Evolutionary conservation across 2,113 vertebrate genomes (phyloP), one percentile per base, ranked within the genome.

Genomic region (Carassius auratus): DNA sequence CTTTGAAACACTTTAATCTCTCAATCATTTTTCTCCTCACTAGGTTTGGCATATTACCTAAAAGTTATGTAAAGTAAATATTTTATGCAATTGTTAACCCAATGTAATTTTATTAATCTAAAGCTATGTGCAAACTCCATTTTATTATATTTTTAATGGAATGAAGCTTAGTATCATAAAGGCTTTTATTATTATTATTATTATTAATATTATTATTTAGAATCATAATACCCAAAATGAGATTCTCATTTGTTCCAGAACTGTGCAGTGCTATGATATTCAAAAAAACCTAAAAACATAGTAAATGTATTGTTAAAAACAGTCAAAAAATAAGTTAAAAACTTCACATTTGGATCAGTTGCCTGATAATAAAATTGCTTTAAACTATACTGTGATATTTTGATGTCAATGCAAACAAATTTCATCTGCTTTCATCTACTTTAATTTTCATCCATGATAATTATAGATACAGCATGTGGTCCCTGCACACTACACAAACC

Each of bases 401-500:
- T 74, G 10, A 5, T 15, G 42, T 26, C 73, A 19, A 38, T 4
- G 23, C 13, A 4, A n/a, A 23, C 14, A 17, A 50, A 26, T 30
- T 5, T 75, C 9, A 48, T 15, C 4, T 4, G 13, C 36, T 1
- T 69, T 17, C 23, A 19, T 33, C 55, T 30, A 55, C 14, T 33
- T 19, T 30, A 30, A 30, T 52, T 55, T 33, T 3, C 0, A 17
- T 52, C 23, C 42, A 26, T 5, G 17, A 73, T 42, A 19, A 73
- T 36, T 23, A 75, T 9, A 36, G 13, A 50, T 64, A 17, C 38
- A 48, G 59, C 5, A 4, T 64, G 57, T 45, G 36, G 14, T 64
- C 59, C 33, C 5, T 64, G 14, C 77, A 80, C 10, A 61, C 75
- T 57, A 15, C 52, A 77, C 52, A 77, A 77, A 77, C 76, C 55